Conservation (phyloP, 1,140 invertebrate species). For the Orchestia grillus region DNA sequence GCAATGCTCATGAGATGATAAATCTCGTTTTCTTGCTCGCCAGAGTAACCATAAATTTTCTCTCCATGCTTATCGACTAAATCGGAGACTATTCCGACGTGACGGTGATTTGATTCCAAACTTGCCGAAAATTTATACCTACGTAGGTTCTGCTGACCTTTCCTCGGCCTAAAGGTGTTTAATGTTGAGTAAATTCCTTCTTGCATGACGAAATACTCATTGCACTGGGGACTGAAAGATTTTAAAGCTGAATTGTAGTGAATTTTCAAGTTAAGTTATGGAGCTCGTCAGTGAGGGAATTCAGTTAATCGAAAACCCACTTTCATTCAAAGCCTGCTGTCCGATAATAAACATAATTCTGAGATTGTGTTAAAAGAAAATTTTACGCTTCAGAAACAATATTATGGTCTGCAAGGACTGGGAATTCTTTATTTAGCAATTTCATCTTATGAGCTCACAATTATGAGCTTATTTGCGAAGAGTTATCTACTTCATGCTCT, state of each 20-base stretch:
- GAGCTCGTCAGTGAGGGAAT: background rate
- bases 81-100: background rate
- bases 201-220: background rate
- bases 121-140: background rate
- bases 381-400: too few species aligned
- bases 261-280: background rate
- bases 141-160: background rate
- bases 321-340: too few species aligned
- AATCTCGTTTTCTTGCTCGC: background rate
- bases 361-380: too few species aligned
- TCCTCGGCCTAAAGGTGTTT: background rate
- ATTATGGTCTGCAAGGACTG: too few species aligned
- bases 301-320: too few species aligned
- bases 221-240: background rate
- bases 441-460: too few species aligned
- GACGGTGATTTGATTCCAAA: background rate
- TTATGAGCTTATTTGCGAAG: too few species aligned
- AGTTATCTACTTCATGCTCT: too few species aligned
- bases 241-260: background rate
- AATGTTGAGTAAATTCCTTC: background rate
- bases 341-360: too few species aligned
- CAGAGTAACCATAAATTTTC: background rate
- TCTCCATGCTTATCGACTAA: background rate
- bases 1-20: background rate
- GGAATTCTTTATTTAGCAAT: too few species aligned